Base-by-base conservation (phyloP, 2,888 invertebrate species). In the Ectemnius lituratus region DNA sequence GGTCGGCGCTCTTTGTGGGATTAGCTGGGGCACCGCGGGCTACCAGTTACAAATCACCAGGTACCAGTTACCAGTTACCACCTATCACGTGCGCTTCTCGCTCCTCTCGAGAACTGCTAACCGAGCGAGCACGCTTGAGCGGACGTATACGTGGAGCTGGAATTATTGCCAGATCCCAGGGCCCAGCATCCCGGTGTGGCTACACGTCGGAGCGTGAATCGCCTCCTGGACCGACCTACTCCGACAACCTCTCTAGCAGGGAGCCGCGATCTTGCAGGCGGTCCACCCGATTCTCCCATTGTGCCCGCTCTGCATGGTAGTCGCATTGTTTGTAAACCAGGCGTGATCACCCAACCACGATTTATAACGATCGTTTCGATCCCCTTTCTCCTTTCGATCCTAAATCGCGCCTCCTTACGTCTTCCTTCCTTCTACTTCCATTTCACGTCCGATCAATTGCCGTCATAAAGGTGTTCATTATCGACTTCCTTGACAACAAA, bases 41-140 rank as follows among this genome's bases (percentile, higher is more conserved):
- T 88, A 86, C 87, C 84, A 85, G 85, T 84, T 84, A 87, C 85
- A 87, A 87, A 88, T 88, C 86, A 87, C 84, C 81, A 79, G 86
- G 85, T 87, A 87, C 88, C 88, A 88, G 88, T 87, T 87, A 85
- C 84, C 85, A 86, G 86, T 86, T 83, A 84, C 85, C 87, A 86
- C 86, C 85, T 87, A 83, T 84, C 83, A 79, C 74, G 78, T 73
- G 61, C 63, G 52, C 37, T 8, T 37, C 70, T 46, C 64, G 69
- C 27, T 37, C 52, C 70, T 70, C 71, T 70, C 60, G 8, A 37
- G 37, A 37, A 4, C 37, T 37, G 52, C 52, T 52, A 16, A 16
- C 2, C 52, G 52, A 23, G 14, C 52, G 52, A 13, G 14, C 52
- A 16, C 52, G 52, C 47, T 2, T 37, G 49, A 6, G 52, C 62